Evolutionary conservation across 2,113 vertebrate genomes (phyloP), one percentile per base, ranked within the genome.

Genomic region (Pterophyllum scalare): DNA sequence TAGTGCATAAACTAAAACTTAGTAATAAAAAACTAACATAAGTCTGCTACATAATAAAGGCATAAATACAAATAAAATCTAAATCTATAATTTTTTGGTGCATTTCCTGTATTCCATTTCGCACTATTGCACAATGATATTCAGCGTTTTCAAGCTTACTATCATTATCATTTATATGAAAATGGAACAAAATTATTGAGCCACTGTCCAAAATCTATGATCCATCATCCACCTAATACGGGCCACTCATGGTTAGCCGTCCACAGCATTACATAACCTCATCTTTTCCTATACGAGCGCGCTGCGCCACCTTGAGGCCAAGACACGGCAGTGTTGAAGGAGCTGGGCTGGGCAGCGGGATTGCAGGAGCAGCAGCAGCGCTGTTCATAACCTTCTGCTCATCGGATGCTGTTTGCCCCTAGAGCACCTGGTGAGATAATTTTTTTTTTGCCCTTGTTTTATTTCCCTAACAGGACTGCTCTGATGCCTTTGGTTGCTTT

Each of bases 251-350:
- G 35, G 24, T 79, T 67, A 3, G 11, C 43, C 72, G 75, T 76
- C 19, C 61, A 6, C 13, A 22, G 13, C 56, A 38, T 93, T 91
- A 93, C 86, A 82, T 93, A 93, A 94, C 65, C 26, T 9, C 75
- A 0, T 59, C 19, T 33, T 61, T 60, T 28, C 7, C 61, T 58
- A 1, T 2, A 13, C 19, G 80, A 40, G 86, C 61, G 2, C 75
- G 38, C 17, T 92, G 93, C 93, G 94, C 95, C 95, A 91, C 88
- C 93, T 9, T 61, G 93, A 83, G 95, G 87, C 88, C 58, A 90
- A 92, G 88, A 82, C 84, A 3, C 74, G 1, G 59, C 7, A 59
- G 4, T 46, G 87, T n/a, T 3, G 60, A 24, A 52, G 81, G 58
- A 90, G 72, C 80, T 26, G 93, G 95, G 94, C 83, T 91, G 92